Evolutionary conservation across 2,888 invertebrate genomes (phyloP).

Genomic region (Oegoconia quadripuncta): DNA sequence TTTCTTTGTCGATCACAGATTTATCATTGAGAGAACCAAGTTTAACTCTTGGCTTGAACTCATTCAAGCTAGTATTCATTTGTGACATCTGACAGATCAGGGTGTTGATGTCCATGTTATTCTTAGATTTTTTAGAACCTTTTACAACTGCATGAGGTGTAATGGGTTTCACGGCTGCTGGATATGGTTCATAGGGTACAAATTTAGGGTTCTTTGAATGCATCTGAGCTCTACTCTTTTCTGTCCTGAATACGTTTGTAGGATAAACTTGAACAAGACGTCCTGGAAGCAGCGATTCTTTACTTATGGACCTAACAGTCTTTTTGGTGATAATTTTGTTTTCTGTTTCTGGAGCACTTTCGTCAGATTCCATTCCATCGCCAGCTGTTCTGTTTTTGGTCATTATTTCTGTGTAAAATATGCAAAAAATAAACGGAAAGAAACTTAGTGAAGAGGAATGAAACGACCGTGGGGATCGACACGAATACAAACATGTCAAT

Average conservation of each 20-base stretch:
- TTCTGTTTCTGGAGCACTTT: conserved; percentile 37
- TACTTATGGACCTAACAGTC: conserved; percentile 29
- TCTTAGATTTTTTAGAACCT: conserved; percentile 64
- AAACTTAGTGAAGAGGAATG: no score
- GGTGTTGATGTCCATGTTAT: conserved; percentile 82
- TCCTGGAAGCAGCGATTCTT: conserved; percentile 39
- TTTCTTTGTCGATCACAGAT: conserved; percentile 33
- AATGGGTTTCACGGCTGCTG: conserved; percentile 90
- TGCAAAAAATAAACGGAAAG: conserved; percentile 2
- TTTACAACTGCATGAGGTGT: conserved; percentile 71
- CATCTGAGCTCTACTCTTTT: conserved; percentile 74
- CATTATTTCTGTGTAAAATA: conserved; percentile 50
- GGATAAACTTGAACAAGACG: conserved; percentile 69
- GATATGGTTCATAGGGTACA: conserved; percentile 93
- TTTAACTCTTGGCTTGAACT: conserved; percentile 74
- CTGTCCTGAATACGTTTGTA: conserved; percentile 80
- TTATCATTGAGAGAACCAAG: conserved; percentile 56
- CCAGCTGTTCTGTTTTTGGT: conserved; percentile 82
- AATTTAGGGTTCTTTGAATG: conserved; percentile 87
- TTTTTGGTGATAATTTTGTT: conserved; percentile 26
- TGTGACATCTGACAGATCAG: conserved; percentile 85
- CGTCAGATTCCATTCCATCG: conserved; percentile 87
- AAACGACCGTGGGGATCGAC: conserved; percentile 14
- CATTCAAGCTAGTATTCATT: conserved; percentile 81
- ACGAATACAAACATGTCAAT: conserved; percentile 2